A percentile compares a stretch with the other conserved stretches of the same genome.
Conservation (phyloP, 1,140 invertebrate species). For the Drosophila nigrodunni region DNA sequence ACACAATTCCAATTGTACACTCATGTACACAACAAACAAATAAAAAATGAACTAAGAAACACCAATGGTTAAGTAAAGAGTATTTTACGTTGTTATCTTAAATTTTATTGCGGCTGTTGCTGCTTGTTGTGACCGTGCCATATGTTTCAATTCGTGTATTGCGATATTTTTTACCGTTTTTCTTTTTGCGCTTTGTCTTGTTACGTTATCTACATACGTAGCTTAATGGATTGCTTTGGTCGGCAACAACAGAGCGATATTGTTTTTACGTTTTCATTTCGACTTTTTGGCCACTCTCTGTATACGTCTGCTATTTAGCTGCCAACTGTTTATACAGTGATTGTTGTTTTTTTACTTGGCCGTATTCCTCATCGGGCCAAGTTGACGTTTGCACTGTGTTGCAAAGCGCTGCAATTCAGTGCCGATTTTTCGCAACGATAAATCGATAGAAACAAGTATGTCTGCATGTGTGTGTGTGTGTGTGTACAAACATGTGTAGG, state of each 20-base stretch:
- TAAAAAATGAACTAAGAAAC: too few species aligned
- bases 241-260: slow-evolving; percentile 8
- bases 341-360: slow-evolving; percentile 20
- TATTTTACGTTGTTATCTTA: slow-evolving; percentile 27
- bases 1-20: slow-evolving; percentile 31
- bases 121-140: slow-evolving; percentile 30
- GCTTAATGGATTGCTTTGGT: slow-evolving; percentile 25
- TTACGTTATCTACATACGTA: slow-evolving; percentile 14
- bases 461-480: not conserved
- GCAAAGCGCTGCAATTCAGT: slow-evolving; percentile 17
- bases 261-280: slow-evolving; percentile 50
- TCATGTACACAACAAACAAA: slow-evolving; percentile 19
- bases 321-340: slow-evolving; percentile 74
- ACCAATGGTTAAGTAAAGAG: not conserved
- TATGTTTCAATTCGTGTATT: slow-evolving; percentile 37
- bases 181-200: not conserved
- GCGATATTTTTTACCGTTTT: slow-evolving; percentile 17
- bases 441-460: slow-evolving; percentile 24
- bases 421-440: slow-evolving; percentile 17
- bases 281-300: slow-evolving; percentile 23
- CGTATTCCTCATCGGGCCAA: slow-evolving; percentile 19
- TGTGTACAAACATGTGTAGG: slow-evolving; percentile 1
- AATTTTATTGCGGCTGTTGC: slow-evolving; percentile 13
- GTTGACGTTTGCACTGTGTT: slow-evolving; percentile 49
- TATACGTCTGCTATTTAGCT: slow-evolving; percentile 35